phyloP scores from a whole-genome alignment of 2,888 invertebrate species.

The Pogonocherus hispidulus region DNA sequence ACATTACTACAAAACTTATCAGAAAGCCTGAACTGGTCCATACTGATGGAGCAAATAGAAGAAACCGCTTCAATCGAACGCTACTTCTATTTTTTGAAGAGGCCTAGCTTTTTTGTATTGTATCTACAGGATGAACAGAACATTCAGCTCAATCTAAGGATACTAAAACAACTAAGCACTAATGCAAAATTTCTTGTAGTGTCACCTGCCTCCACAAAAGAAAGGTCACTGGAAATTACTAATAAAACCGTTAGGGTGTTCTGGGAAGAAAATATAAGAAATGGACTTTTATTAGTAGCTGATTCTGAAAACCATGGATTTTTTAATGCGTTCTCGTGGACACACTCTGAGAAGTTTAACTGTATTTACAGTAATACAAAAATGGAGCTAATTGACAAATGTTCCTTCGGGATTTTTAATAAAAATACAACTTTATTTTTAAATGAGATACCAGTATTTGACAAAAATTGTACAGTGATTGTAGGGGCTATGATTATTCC shows the following conservation, averaged over 20 bases:
- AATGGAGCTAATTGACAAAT: constrained; percentile 9
- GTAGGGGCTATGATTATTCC: constrained; percentile 50
- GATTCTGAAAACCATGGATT: neutral
- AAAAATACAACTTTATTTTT: constrained; percentile 13
- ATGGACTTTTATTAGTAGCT: neutral
- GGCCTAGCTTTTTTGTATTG: constrained; percentile 10
- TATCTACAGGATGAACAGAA: neutral
- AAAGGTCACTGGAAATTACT: neutral
- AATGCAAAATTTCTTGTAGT: constrained; percentile 12
- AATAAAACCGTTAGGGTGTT: neutral
- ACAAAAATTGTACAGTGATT: constrained; percentile 19
- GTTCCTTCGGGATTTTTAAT: constrained; percentile 21
- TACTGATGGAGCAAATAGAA: constrained; percentile 9
- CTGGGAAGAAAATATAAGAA: constrained; percentile 7
- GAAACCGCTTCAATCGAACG: neutral
- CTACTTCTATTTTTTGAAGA: neutral
- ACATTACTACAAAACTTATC: neutral
- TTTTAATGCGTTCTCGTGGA: neutral
- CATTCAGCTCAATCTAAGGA: neutral
- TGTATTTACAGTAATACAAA: neutral
- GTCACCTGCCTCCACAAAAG: neutral
- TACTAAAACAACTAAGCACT: constrained; percentile 13
- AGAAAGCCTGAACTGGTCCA: neutral
- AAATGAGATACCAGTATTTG: neutral
- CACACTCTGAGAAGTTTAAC: neutral